These are phyloP conservation scores for Cromileptes altivelis DNA, from an alignment of 2,113 vertebrate genomes.

Conservation along the genomic window DNA sequence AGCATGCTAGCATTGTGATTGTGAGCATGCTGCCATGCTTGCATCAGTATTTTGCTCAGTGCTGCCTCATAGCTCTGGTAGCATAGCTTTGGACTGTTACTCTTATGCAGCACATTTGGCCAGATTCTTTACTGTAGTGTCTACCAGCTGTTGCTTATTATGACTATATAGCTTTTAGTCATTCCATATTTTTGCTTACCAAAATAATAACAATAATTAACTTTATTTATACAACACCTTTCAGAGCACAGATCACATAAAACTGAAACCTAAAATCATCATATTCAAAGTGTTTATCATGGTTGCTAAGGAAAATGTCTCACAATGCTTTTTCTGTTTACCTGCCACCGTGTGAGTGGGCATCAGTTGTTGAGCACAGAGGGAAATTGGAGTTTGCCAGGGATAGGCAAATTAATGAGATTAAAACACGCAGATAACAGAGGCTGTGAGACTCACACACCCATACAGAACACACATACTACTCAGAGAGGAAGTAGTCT, in stretches of 20 bases:
- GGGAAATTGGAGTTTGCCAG: constrained; percentile 66
- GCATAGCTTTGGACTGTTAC: background rate
- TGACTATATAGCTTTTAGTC: background rate
- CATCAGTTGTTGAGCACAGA: constrained; percentile 7
- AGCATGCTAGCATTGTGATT: background rate
- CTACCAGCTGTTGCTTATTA: background rate
- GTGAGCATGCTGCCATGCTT: background rate
- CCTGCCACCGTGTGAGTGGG: constrained; percentile 1
- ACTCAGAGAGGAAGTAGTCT: constrained; percentile 80
- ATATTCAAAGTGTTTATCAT: background rate
- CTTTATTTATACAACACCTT: no score
- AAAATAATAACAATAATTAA: background rate
- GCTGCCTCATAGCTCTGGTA: background rate
- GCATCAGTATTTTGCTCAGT: background rate
- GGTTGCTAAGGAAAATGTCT: constrained; percentile 5
- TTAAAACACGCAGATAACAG: constrained; percentile 75
- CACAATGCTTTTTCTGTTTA: background rate
- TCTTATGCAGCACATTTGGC: background rate
- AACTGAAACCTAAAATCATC: background rate
- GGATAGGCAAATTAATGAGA: constrained; percentile 83
- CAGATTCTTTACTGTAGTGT: background rate
- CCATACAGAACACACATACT: constrained; percentile 33
- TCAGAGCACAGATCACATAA: no score
- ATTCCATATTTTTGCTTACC: background rate
- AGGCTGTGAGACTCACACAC: constrained; percentile 47